phyloP scores from a whole-genome alignment of 1,140 invertebrate species.

The Harpegnathos saltator region DNA sequence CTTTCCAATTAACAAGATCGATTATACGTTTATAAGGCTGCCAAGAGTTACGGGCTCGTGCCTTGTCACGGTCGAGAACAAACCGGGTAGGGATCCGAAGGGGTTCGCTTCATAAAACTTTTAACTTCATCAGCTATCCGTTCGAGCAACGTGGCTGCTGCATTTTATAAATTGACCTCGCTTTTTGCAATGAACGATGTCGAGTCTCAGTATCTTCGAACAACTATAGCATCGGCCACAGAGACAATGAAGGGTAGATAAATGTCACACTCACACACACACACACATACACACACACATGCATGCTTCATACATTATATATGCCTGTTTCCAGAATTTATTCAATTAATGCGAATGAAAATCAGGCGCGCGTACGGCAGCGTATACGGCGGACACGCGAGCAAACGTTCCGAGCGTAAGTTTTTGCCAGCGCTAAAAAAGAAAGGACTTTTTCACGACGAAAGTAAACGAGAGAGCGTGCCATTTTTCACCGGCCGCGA shows the following conservation, averaged over 20 bases:
- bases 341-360: no score
- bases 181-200: constrained; percentile 24
- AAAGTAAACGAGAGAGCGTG: not conserved
- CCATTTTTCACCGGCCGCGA: constrained; percentile 34
- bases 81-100: not conserved
- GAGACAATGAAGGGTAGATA: constrained; percentile 1
- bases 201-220: not conserved
- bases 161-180: constrained; percentile 20
- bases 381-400: not conserved
- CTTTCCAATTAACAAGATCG: constrained; percentile 58
- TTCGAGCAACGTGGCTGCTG: constrained; percentile 1
- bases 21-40: constrained; percentile 47
- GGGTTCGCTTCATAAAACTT: constrained; percentile 47
- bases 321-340: no score
- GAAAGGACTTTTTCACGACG: constrained; percentile 1
- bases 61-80: constrained; percentile 27
- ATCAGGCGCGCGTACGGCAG: no score
- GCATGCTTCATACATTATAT: no score
- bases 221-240: not conserved
- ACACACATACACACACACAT: no score
- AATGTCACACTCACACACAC: no score
- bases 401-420: not conserved
- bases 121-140: constrained; percentile 46
- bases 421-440: not conserved
- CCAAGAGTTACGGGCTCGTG: constrained; percentile 41